Evolutionary conservation across 2,113 vertebrate species (phyloP).

Genomic region (Hiodon alosoides): DNA sequence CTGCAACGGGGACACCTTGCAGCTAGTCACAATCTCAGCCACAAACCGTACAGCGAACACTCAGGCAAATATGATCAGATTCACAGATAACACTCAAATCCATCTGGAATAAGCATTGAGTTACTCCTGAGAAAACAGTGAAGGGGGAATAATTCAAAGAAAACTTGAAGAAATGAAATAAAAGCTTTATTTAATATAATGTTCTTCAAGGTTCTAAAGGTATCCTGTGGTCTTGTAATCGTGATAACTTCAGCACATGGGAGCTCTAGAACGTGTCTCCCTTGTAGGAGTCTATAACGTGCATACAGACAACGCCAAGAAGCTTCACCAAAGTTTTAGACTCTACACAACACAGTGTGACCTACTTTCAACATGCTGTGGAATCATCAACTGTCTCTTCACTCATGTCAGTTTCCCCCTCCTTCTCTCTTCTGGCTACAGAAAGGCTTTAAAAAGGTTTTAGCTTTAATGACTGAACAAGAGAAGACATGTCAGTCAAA

Average conservation of each 20-base stretch:
- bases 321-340: neutral
- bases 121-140: neutral
- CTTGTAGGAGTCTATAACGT: neutral
- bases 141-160: too few species aligned
- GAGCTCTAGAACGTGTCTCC: neutral
- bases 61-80: neutral
- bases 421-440: conserved; percentile 25
- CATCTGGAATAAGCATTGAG: neutral
- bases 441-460: conserved; percentile 27
- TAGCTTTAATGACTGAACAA: conserved; percentile 54
- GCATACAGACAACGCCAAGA: neutral
- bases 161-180: neutral
- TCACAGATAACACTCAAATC: too few species aligned
- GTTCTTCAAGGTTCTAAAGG: too few species aligned
- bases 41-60: neutral
- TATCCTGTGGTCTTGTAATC: too few species aligned
- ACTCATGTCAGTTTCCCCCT: conserved; percentile 20
- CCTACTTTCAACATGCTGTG: conserved; percentile 7
- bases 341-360: neutral
- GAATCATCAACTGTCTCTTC: conserved; percentile 18
- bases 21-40: neutral
- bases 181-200: neutral
- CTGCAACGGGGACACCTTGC: neutral
- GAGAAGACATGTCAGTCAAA: conserved; percentile 51
- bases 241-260: neutral